Evolutionary conservation across 2,113 vertebrate species (phyloP).

Genomic region (Castor canadensis): DNA sequence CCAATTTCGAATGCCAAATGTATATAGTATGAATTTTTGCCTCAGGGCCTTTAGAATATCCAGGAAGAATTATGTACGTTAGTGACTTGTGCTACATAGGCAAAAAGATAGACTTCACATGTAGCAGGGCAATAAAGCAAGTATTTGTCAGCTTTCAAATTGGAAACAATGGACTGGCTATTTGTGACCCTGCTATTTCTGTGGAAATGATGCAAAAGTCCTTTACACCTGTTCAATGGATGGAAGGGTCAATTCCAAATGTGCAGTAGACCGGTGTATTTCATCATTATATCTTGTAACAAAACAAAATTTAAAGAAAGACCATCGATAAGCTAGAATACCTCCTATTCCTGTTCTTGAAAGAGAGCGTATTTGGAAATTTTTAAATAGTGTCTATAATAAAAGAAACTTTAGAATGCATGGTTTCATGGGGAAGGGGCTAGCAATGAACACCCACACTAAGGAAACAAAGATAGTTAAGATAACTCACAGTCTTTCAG

Average conservation of each 20-base stretch:
- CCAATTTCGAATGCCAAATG: constrained; percentile 37
- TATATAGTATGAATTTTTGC: constrained; percentile 21
- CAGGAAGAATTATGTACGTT: constrained; percentile 64
- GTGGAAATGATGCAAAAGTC: constrained; percentile 35
- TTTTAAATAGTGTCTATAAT: background rate
- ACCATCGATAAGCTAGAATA: background rate
- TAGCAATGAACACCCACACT: background rate
- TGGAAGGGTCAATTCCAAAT: constrained; percentile 28
- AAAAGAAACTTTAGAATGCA: background rate
- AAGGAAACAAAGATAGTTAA: background rate
- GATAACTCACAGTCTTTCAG: background rate
- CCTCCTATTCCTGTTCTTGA: background rate
- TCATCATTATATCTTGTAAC: constrained; percentile 29
- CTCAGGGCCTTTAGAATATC: constrained; percentile 39
- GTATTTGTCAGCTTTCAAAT: constrained; percentile 76
- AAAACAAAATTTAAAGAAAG: constrained; percentile 41
- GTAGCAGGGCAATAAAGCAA: constrained; percentile 69
- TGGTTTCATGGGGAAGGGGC: background rate
- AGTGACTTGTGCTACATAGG: constrained; percentile 44
- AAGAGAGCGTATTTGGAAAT: background rate
- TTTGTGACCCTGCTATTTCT: constrained; percentile 58
- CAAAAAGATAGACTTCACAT: constrained; percentile 62
- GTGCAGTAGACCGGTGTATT: background rate
- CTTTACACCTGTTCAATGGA: background rate
- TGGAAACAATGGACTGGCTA: constrained; percentile 67